These are phyloP conservation scores for Drosophila auraria DNA, from an alignment of 1,140 invertebrate genomes.

Conservation along the genomic window DNA sequence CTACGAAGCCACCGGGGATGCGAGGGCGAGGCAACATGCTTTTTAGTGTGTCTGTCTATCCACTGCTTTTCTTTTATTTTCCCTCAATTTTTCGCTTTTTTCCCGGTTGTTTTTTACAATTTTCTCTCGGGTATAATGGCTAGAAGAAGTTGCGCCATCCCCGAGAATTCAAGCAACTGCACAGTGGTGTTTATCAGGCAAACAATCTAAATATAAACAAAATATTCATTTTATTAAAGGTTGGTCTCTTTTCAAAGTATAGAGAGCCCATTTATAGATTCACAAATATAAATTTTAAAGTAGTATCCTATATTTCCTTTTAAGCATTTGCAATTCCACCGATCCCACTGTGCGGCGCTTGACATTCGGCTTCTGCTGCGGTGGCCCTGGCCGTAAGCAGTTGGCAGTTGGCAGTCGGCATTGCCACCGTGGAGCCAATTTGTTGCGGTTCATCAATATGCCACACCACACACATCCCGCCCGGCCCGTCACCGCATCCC, in stretches of 20 bases:
- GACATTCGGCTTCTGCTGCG: slow-evolving; percentile 31
- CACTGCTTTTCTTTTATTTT: slow-evolving; percentile 64
- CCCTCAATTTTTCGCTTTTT: slow-evolving; percentile 56
- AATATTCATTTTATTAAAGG: too few relatives aligned
- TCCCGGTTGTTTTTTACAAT: slow-evolving; percentile 69
- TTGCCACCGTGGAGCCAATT: slow-evolving; percentile 73
- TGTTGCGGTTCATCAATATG: slow-evolving; percentile 82
- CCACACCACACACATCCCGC: slow-evolving; percentile 60
- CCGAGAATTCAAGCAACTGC: slow-evolving; percentile 28
- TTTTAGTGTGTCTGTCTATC: slow-evolving; percentile 45
- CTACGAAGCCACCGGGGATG: slow-evolving; percentile 9
- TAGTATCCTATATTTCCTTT: too few relatives aligned
- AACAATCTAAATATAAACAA: too few relatives aligned
- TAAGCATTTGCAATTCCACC: background rate
- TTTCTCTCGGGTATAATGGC: slow-evolving; percentile 67
- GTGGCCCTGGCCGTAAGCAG: slow-evolving; percentile 17
- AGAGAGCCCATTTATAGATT: too few relatives aligned
- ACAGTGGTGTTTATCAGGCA: slow-evolving; percentile 39
- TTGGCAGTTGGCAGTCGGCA: slow-evolving; percentile 27
- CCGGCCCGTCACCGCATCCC: slow-evolving; percentile 13
- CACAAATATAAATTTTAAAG: too few relatives aligned
- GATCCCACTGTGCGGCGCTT: slow-evolving; percentile 53
- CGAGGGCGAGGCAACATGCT: slow-evolving; percentile 43
- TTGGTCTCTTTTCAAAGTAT: fast-evolving
- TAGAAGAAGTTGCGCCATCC: slow-evolving; percentile 68